Base-by-base conservation (phyloP, 1,140 invertebrate genomes). In the Euglossa dilemma region DNA sequence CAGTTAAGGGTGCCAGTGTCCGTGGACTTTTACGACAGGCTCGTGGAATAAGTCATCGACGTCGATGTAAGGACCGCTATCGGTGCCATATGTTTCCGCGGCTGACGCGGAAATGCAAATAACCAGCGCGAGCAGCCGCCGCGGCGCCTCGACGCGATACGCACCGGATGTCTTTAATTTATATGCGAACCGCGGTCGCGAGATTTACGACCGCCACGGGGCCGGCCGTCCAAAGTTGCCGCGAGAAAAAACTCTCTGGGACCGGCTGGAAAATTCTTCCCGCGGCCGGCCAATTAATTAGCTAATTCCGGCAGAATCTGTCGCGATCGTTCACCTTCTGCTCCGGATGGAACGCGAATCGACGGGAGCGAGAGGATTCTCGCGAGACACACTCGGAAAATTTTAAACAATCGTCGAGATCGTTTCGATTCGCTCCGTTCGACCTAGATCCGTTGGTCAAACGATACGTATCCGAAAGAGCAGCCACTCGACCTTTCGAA, bases 51-150 rank as follows among this genome's bases (percentile, higher is more conserved):
- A 83, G 52, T 76, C 45, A 47, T 57, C 47, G 23, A 25, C 12
- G 80, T 18, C 63, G 63, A 70, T 76, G 67, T 86, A 83, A 86
- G 75, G 76, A 72, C n/a, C 56, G 80, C 50, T 86, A 87, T 87
- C 85, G 61, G 59, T 6, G 73, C 73, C 85, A 73, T 87, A 85
- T 73, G 84, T 87, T 83, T 69, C 69, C 79, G 36, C 23, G n/a
- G 9, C 23, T 43, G 54, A 67, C 67, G 50, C 16, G 63, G 67
- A 75, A 79, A 87, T 87, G 85, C 63, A 87, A 87, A 87, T 87
- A 77, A 36, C 36, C 36, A 36, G 4, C 36, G 59, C 28, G 36
- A 11, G n/a, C 9, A 43, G n/a, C 12, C 2, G 16, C 36, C 23
- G 1, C 14, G 18, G 64, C 61, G 25, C 54, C 52, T 12, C 67